phyloP scores from a whole-genome alignment of 2,888 invertebrate genomes.

The Athalia rosae region DNA sequence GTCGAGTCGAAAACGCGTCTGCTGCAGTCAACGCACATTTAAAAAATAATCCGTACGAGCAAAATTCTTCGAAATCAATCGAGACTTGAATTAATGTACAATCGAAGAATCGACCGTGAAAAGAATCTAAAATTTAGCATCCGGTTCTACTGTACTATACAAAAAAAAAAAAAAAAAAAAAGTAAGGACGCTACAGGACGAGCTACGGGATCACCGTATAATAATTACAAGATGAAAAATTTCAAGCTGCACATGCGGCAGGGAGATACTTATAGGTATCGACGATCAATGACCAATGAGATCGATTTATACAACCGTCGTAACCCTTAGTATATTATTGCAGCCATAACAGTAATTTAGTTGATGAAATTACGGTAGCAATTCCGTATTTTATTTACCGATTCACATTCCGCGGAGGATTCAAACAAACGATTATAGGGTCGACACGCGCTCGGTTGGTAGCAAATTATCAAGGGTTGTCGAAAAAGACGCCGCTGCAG shows the following conservation, averaged over 20 bases:
- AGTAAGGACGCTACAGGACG: no score
- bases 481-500: no score
- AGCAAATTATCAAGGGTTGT: background rate
- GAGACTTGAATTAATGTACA: background rate
- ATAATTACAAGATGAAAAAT: no score
- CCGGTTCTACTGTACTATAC: background rate
- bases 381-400: background rate
- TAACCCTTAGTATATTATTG: constrained; percentile 2
- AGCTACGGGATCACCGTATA: no score
- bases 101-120: background rate
- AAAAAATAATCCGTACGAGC: no score
- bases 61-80: constrained; percentile 24
- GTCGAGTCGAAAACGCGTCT: constrained; percentile 42
- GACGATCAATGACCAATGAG: no score
- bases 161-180: no score
- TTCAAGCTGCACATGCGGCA: no score
- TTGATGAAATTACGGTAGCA: constrained; percentile 26
- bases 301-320: no score
- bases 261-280: no score
- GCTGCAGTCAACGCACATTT: background rate
- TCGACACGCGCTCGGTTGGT: background rate
- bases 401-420: constrained; percentile 25
- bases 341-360: background rate
- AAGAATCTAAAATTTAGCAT: background rate
- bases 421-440: constrained; percentile 16